Percentiles rank a stretch among this genome's conserved stretches.
These are phyloP conservation scores for Nycticorax nycticorax DNA, from an alignment of 2,113 vertebrate genomes.

Conservation along the genomic window DNA sequence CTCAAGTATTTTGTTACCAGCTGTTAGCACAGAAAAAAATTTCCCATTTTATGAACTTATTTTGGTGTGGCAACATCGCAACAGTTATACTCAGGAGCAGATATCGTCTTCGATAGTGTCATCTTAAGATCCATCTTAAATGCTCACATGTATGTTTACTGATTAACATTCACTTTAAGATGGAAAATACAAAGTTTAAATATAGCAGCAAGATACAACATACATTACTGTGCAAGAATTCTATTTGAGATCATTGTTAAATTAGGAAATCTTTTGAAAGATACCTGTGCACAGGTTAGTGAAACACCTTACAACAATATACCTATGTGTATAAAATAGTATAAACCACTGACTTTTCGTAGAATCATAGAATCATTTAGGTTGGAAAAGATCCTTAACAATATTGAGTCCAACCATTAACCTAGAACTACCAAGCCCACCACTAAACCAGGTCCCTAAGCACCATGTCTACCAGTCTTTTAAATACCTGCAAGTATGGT, in stretches of 20 bases:
- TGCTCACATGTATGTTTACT: background rate
- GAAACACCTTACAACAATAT: background rate
- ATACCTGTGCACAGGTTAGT: background rate
- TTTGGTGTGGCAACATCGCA: background rate
- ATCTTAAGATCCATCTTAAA: background rate
- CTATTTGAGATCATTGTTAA: background rate
- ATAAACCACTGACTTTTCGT: background rate
- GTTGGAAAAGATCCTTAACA: background rate
- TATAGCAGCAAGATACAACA: background rate
- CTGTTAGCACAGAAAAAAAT: background rate
- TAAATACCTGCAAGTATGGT: background rate
- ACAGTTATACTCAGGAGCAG: background rate
- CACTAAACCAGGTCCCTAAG: background rate
- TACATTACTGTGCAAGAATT: background rate
- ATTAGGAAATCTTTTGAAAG: background rate
- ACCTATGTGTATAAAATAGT: background rate
- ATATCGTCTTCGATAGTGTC: background rate
- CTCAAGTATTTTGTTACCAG: background rate
- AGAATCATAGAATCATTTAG: background rate
- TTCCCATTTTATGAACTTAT: background rate
- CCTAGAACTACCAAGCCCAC: background rate
- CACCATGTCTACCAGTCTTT: fast-evolving
- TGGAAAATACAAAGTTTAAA: background rate
- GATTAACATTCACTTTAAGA: background rate
- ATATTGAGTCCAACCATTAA: background rate